Evolutionary conservation across 1,140 invertebrate genomes (phyloP), one percentile per base, ranked within the genome.

Genomic region (Asbolus verrucosus): DNA sequence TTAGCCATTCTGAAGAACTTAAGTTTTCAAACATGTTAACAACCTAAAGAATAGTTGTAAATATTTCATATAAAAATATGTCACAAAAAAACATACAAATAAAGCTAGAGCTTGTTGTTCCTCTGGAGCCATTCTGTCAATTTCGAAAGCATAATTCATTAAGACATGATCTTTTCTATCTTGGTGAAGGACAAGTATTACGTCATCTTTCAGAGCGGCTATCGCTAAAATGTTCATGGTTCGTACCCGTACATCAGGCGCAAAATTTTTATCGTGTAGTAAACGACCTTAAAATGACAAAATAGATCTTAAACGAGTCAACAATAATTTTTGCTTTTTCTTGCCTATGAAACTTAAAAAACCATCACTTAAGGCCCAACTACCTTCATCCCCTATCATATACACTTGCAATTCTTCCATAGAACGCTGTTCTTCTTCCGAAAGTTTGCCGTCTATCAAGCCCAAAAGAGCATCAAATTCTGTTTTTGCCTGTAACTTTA

Each of bases 21-120:
- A 93, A 83, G 81, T 94, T 93, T 79, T 94, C 92, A 81, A 96
- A 97, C 81, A 97, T 86, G 81, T 97, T 97, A 80, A 92, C 93
- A 79, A 96, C 87, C 94, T 95, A 78, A 8, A 82, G 59, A 16
- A n/a, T n/a, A n/a, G n/a, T n/a, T n/a, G n/a, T n/a, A n/a, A n/a
- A n/a, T n/a, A n/a, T n/a, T n/a, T n/a, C n/a, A n/a, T n/a, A n/a
- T n/a, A n/a, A n/a, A n/a, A 76, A 73, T 68, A 21, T 41, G 18
- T 41, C n/a, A 14, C 60, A n/a, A 30, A 9, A 15, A 18, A 65
- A 86, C 89, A 88, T 83, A 96, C 93, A 82, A 96, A 91, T 77
- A 93, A 85, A 54, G 91, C 88, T 60, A 94, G 85, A 15, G 92
- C 89, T 76, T 89, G 85, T 79, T 96, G 94, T 80, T 95, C 93